Conservation (phyloP, 1,140 invertebrate species). For the Drosophila sucinea region DNA sequence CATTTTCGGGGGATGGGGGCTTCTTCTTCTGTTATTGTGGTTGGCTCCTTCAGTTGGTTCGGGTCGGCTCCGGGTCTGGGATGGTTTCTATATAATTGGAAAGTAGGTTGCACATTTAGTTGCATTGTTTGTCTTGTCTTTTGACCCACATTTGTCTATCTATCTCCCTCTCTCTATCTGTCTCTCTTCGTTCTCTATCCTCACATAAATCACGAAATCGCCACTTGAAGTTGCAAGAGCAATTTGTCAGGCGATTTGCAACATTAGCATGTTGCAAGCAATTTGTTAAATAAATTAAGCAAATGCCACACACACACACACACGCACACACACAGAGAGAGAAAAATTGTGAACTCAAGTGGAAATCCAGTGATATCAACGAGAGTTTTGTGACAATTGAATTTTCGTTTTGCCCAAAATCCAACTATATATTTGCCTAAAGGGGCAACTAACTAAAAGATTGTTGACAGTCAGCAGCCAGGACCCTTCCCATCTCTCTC, state of each 20-base stretch:
- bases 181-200: not conserved
- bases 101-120: constrained; percentile 78
- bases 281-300: constrained; percentile 73
- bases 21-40: constrained; percentile 31
- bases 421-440: constrained; percentile 65
- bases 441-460: constrained; percentile 69
- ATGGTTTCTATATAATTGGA: constrained; percentile 53
- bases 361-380: constrained; percentile 75
- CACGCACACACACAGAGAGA: constrained; percentile 33
- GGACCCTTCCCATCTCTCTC: not conserved
- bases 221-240: constrained; percentile 40
- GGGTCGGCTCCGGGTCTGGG: constrained; percentile 13
- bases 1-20: no score
- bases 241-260: constrained; percentile 73
- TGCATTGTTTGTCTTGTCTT: constrained; percentile 50
- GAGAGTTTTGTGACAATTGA: constrained; percentile 70
- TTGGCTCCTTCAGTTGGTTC: constrained; percentile 36
- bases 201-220: constrained; percentile 58
- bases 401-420: constrained; percentile 45
- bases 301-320: constrained; percentile 35
- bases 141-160: constrained; percentile 54
- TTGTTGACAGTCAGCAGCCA: constrained; percentile 64
- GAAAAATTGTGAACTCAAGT: constrained; percentile 45
- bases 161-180: not conserved
- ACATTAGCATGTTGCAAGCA: constrained; percentile 54